Conservation (phyloP, 2,797 vertebrate species). For the Spatula clypeata region DNA sequence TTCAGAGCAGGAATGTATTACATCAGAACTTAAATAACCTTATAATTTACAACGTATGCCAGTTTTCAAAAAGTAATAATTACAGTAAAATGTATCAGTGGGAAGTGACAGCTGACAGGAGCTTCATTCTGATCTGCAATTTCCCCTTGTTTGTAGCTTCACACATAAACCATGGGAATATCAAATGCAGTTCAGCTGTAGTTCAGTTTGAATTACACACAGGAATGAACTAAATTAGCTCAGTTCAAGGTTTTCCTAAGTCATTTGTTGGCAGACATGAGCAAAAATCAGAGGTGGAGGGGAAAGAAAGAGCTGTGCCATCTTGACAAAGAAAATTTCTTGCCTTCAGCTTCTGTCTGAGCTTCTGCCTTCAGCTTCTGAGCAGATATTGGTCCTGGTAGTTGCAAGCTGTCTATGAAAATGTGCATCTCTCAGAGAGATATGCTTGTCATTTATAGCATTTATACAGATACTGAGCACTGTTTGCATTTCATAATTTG, state of each 20-base stretch:
- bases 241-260: not conserved
- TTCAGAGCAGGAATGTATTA: constrained; percentile 53
- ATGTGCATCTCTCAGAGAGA: not conserved
- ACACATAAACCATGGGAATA: not conserved
- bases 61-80: constrained; percentile 60
- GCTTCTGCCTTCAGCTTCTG: not conserved
- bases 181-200: not conserved
- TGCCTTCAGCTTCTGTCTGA: not conserved
- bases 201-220: not conserved
- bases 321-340: not conserved
- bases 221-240: not conserved
- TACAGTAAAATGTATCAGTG: constrained; percentile 57
- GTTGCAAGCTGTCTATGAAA: not conserved
- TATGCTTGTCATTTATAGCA: not conserved
- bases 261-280: not conserved
- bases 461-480: not conserved
- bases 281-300: not conserved
- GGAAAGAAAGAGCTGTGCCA: not conserved
- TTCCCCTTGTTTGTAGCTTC: constrained; percentile 48
- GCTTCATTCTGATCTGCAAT: constrained; percentile 65
- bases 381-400: not conserved
- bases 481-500: not conserved
- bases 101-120: constrained; percentile 59
- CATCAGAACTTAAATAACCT: constrained; percentile 69
- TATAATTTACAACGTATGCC: constrained; percentile 59